A percentile compares a stretch with the other conserved stretches of the same genome.
phyloP scores from a whole-genome alignment of 2,113 vertebrate genomes.

The Lamprotornis superbus region DNA sequence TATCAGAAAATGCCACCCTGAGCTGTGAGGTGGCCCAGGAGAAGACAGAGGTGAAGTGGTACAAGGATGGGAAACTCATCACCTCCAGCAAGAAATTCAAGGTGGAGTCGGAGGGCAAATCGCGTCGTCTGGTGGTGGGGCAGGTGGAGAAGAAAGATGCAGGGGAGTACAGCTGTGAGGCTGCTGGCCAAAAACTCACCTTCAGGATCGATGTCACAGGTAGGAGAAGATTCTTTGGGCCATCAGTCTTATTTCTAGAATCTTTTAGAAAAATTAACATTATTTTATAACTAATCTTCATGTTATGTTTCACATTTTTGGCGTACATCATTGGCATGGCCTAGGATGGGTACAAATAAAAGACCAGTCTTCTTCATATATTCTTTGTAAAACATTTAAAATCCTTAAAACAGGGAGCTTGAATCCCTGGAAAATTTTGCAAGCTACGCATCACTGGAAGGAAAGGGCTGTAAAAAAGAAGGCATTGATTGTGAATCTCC shows the following conservation, averaged over 20 bases:
- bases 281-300: fast-evolving
- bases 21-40: not conserved
- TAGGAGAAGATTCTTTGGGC: not conserved
- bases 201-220: not conserved
- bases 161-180: conserved; percentile 82
- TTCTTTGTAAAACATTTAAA: not conserved
- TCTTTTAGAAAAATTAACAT: not conserved
- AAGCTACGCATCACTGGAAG: not conserved
- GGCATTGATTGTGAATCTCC: not conserved
- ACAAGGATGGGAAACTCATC: conserved; percentile 52
- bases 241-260: not conserved
- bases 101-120: not conserved
- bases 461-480: no score
- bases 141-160: conserved; percentile 66
- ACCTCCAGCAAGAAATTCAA: conserved; percentile 65
- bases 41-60: conserved; percentile 54
- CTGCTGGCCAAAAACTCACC: conserved; percentile 63
- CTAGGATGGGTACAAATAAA: no score
- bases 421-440: not conserved
- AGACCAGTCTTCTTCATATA: not conserved
- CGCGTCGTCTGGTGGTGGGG: not conserved
- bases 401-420: not conserved
- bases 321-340: no score
- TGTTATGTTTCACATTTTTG: fast-evolving
- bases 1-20: not conserved